Evolutionary conservation across 2,113 vertebrate species (phyloP), one percentile per base, ranked within the genome.

Genomic region (Myocastor coypus): DNA sequence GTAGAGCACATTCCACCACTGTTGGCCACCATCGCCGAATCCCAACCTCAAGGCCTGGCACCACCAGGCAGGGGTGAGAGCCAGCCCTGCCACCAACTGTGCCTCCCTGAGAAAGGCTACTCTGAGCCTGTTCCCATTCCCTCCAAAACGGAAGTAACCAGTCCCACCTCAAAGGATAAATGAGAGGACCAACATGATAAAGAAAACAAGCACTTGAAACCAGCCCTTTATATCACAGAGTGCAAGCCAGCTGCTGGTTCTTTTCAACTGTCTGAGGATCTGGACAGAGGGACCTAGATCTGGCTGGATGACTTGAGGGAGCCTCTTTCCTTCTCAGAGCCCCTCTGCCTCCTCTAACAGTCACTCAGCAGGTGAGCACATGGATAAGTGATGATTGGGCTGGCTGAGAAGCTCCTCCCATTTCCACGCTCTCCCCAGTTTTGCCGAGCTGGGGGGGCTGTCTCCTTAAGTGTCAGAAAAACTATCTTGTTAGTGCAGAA

Each of bases 11-110:
- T 16, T 57, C 89, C 28, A 40, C 19, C 32, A 50, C 3, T 8
- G 0, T 19, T 12, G 64, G 42, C 46, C 37, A 2, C 0, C 0
- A 40, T 50, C 0, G 17, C 69, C 13, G 5, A 81, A 12, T 50
- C 57, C 77, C 73, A 69, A 78, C 59, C n/a, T 81, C 30, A 26
- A 34, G 32, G 28, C 66, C 81, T 52, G 52, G 34, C 5, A 46
- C 40, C 16, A 42, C 46, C 16, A 1, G 64, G 77, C 78, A 10
- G 75, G 11, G 52, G 6, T n/a, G 19, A 88, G 77, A 17, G 32
- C 52, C 32, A 3, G 17, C 24, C 8, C 7, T 12, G 42, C 20
- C 42, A 12, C 37, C 37, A 87, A 26, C 4, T 7, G 17, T 13
- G 19, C 50, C 42, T 55, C 13, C 32, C 91, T 55, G 82, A 42